Percentiles rank a stretch among this genome's conserved stretches.
Evolutionary conservation across 2,113 vertebrate species (phyloP).

Genomic region (Buteo buteo): DNA sequence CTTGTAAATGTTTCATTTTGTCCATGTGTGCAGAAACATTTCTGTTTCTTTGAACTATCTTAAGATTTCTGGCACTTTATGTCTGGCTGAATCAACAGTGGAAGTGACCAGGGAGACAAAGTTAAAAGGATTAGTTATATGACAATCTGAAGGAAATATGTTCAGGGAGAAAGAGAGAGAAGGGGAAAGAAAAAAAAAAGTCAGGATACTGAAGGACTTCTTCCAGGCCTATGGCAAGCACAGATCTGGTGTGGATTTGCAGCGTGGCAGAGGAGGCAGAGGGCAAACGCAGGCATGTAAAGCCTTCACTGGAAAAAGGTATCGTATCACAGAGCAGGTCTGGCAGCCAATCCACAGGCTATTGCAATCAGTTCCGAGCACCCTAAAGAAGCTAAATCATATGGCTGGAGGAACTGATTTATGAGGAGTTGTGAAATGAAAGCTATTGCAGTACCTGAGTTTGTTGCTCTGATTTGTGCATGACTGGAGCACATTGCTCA

Average conservation of each 20-base stretch:
- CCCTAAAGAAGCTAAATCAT: background rate
- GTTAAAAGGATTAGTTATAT: background rate
- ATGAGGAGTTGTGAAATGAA: background rate
- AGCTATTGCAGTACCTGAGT: background rate
- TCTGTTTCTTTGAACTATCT: background rate
- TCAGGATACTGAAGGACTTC: background rate
- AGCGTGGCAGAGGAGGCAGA: background rate
- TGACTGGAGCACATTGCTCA: background rate
- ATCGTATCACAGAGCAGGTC: background rate
- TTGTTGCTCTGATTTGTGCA: background rate
- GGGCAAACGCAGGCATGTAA: background rate
- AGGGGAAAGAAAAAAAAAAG: accelerated
- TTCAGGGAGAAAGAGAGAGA: background rate
- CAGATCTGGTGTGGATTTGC: background rate
- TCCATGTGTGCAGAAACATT: background rate
- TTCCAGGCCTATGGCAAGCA: background rate
- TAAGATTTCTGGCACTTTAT: background rate
- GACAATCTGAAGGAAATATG: background rate
- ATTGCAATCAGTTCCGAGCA: background rate
- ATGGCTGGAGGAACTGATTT: background rate
- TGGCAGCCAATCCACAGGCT: background rate
- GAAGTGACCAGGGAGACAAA: background rate
- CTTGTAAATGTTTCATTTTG: background rate
- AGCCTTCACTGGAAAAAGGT: background rate
- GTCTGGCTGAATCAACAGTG: background rate